Percentiles rank a stretch among this genome's conserved stretches.
phyloP scores from a whole-genome alignment of 2,888 invertebrate genomes.

The Dynastes maya region DNA sequence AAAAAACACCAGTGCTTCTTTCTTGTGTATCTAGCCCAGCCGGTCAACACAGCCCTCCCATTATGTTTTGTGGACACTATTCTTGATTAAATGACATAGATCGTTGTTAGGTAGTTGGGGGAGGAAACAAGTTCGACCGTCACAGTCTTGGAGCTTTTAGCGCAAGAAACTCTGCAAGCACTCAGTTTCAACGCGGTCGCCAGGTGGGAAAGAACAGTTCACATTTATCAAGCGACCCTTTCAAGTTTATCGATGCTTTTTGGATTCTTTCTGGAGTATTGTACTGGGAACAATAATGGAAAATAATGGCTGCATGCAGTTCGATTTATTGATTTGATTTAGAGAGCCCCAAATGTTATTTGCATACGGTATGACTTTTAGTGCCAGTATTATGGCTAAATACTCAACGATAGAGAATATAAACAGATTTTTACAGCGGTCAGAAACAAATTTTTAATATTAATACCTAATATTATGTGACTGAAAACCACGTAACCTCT shows the following conservation, averaged over 20 bases:
- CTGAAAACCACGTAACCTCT: no score
- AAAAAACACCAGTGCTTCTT: conserved; percentile 40
- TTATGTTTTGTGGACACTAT: conserved; percentile 55
- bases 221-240: conserved; percentile 52
- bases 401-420: no score
- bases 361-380: no score
- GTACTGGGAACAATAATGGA: conserved; percentile 7
- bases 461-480: no score
- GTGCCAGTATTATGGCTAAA: no score
- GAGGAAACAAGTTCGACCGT: conserved; percentile 48
- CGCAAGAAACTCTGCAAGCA: conserved; percentile 37
- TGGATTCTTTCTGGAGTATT: conserved; percentile 16
- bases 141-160: conserved; percentile 51
- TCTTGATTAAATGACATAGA: conserved; percentile 61
- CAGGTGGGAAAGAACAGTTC: conserved; percentile 53
- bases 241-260: conserved; percentile 22
- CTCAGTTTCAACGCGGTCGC: conserved; percentile 50
- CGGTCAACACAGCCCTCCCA: conserved; percentile 15
- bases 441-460: no score
- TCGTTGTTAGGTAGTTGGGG: conserved; percentile 54
- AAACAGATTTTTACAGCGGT: no score
- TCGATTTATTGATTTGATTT: conserved; percentile 5
- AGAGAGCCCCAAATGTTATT: not conserved
- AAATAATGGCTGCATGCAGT: conserved; percentile 12
- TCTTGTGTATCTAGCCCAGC: not conserved